Base-by-base conservation (phyloP, 2,113 vertebrate genomes). In the Axis porcinus region DNA sequence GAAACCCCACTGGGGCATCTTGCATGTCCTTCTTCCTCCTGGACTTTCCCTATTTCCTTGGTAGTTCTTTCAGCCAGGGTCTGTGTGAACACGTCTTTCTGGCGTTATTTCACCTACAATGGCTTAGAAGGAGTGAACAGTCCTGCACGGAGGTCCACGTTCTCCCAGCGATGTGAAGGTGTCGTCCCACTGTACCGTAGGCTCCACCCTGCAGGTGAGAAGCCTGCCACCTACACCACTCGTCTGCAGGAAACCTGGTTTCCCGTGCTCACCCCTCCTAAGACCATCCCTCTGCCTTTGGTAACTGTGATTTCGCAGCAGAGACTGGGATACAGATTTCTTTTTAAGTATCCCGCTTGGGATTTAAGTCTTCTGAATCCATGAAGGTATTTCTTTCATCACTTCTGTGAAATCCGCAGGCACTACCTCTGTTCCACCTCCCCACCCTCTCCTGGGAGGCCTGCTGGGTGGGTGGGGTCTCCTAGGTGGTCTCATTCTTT, bases 361-460 rank as follows among this genome's bases (percentile, higher is more conserved):
- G 85, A 33, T 43, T 15, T 13, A 3, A n/a, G 3, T 47, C 86
- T 90, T 47, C 43, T 50, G 43, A 84, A 30, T 52, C 50, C 12
- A 10, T 45, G 57, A 14, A 7, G 3, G 7, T n/a, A 0, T 25
- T 2, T 28, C 64, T 62, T 27, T 9, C 14, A 2, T 3, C 28
- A 4, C 2, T 17, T 43, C 52, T 43, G 54, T 17, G 12, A 17
- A 15, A 7, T 23, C 57, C 36, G 3, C 14, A 12, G 47, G 25
- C 16, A 4, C 0, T 0, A 7, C 45, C 45, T 30, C 43, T 13
- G 7, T 4, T 5, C 10, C 11, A 2, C 2, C 0, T 6, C 23
- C 15, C 23, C n/a, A 0, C 5, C 7, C 43, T 9, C 27, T 45
- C 28, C 82, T n/a, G 10, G 33, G 14, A n/a, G 17, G 9, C 74